Conservation (phyloP, 2,113 vertebrate genomes). For the Amphiprion ocellaris region DNA sequence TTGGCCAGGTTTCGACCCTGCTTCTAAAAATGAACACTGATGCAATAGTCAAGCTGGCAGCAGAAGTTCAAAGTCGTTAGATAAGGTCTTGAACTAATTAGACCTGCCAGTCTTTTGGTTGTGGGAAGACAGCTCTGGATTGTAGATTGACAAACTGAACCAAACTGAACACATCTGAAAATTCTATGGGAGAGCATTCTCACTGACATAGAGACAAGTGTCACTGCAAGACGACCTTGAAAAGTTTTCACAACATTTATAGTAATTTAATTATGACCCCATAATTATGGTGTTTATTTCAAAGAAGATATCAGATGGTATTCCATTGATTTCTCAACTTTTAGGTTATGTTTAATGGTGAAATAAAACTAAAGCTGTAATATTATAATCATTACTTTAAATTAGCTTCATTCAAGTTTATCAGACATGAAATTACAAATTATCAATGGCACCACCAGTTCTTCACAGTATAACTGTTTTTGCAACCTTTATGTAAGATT, state of each 20-base stretch:
- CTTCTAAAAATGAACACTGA: conserved; percentile 69
- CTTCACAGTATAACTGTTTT: not conserved
- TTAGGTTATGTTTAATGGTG: not conserved
- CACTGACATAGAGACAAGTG: not conserved
- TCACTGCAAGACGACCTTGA: not conserved
- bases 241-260: not conserved
- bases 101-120: conserved; percentile 30
- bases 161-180: conserved; percentile 13
- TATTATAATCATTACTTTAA: not conserved
- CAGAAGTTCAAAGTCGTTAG: conserved; percentile 61
- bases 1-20: conserved; percentile 37
- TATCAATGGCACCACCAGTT: no score
- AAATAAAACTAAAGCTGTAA: not conserved
- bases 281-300: no score
- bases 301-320: no score
- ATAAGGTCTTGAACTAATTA: conserved; percentile 60
- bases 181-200: not conserved
- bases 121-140: conserved; percentile 17
- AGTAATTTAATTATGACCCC: not conserved
- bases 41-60: conserved; percentile 63
- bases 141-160: not conserved
- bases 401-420: no score
- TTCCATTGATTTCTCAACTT: not conserved
- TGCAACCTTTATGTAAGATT: not conserved
- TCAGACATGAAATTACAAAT: not conserved